Evolutionary conservation across 2,797 vertebrate genomes (phyloP).

Genomic region (Melanotaenia trifasciata): DNA sequence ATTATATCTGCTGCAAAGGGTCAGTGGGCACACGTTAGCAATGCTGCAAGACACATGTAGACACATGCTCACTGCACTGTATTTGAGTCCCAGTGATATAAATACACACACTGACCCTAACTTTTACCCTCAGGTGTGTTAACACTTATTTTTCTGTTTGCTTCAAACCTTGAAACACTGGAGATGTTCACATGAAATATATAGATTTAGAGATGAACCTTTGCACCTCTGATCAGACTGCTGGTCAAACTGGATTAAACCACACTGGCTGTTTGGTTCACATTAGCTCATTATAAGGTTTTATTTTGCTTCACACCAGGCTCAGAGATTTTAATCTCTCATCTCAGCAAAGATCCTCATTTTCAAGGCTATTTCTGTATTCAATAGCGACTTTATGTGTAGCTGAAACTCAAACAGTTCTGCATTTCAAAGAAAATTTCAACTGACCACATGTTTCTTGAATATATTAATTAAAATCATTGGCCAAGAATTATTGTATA

Average conservation of each 20-base stretch:
- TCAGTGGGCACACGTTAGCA: slow-evolving; percentile 30
- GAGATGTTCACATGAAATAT: not conserved
- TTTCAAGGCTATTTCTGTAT: not conserved
- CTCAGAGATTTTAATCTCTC: not conserved
- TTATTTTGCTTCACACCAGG: not conserved
- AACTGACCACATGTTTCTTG: not conserved
- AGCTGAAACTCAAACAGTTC: not conserved
- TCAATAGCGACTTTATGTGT: not conserved
- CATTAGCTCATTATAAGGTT: not conserved
- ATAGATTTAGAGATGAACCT: too few relatives aligned
- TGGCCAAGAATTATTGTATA: too few relatives aligned
- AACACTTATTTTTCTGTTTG: not conserved
- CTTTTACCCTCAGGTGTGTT: not conserved
- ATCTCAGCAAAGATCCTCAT: too few relatives aligned
- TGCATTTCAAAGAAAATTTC: not conserved
- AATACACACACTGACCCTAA: too few relatives aligned
- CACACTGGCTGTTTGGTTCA: not conserved
- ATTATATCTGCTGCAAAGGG: slow-evolving; percentile 23
- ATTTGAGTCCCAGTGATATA: not conserved
- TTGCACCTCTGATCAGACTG: too few relatives aligned
- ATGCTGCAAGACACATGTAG: slow-evolving; percentile 5
- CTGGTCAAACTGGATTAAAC: not conserved
- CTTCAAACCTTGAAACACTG: not conserved
- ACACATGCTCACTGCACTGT: not conserved
- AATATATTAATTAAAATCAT: not conserved